Conservation (phyloP, 1,140 invertebrate species). For the Liolophura sinensis region DNA sequence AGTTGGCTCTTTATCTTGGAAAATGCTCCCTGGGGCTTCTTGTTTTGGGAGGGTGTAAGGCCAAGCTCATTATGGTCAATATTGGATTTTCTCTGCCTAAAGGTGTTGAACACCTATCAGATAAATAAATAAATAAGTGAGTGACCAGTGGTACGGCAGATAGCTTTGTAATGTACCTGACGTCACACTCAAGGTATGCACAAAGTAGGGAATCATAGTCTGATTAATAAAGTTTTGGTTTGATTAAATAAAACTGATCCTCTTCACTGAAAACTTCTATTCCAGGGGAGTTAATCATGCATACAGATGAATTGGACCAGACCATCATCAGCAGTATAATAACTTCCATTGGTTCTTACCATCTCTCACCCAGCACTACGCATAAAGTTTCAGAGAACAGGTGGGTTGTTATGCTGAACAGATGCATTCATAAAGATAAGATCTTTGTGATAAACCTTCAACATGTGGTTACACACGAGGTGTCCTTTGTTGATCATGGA, state of each 20-base stretch:
- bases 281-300: conserved; percentile 60
- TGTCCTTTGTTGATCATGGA: too few relatives aligned
- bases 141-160: too few relatives aligned
- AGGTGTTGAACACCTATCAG: too few relatives aligned
- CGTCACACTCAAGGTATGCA: too few relatives aligned
- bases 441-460: not conserved
- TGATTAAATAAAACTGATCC: too few relatives aligned
- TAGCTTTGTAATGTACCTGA: too few relatives aligned
- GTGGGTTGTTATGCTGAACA: not conserved
- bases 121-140: too few relatives aligned
- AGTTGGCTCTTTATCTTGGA: too few relatives aligned
- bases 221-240: not conserved
- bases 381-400: not conserved
- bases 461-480: not conserved
- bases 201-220: not conserved
- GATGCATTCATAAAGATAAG: not conserved
- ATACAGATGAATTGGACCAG: conserved; percentile 63
- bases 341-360: conserved; percentile 38
- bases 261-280: not conserved
- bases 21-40: too few relatives aligned
- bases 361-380: conserved; percentile 7
- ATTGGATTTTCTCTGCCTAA: too few relatives aligned
- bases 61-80: too few relatives aligned
- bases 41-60: too few relatives aligned
- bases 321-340: conserved; percentile 43